A percentile compares a stretch with the other conserved stretches of the same genome.
phyloP scores from a whole-genome alignment of 2,888 invertebrate species.

The Diarsia rubi region DNA sequence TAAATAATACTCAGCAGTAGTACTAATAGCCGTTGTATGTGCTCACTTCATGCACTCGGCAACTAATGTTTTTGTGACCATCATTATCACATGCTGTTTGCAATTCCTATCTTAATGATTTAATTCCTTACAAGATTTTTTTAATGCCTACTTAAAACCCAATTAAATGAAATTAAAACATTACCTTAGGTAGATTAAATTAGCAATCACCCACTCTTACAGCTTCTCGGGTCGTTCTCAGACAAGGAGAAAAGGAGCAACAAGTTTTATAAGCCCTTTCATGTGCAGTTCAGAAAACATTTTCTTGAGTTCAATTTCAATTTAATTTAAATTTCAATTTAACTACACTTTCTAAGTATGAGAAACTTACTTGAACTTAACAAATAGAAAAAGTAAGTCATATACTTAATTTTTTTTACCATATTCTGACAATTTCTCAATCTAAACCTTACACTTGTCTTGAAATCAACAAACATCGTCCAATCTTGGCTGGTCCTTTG shows the following conservation, averaged over 20 bases:
- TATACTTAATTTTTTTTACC: background rate
- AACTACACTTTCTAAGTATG: background rate
- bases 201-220: background rate
- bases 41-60: background rate
- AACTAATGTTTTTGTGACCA: conserved; percentile 7
- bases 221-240: background rate
- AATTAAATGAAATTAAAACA: background rate
- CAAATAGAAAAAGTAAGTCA: background rate
- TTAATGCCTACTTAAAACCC: background rate
- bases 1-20: background rate
- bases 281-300: background rate
- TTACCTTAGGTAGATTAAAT: background rate
- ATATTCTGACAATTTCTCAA: background rate
- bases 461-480: background rate
- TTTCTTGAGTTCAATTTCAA: background rate
- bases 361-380: background rate
- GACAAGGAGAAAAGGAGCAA: background rate
- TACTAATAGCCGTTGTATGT: background rate
- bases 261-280: background rate
- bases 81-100: conserved; percentile 2
- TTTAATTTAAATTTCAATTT: no score
- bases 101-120: conserved; percentile 7
- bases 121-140: background rate
- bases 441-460: background rate
- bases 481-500: conserved; percentile 6